Percentiles rank a stretch among this genome's conserved stretches.
Evolutionary conservation across 1,140 invertebrate species (phyloP).

Genomic region (Campodea augens): DNA sequence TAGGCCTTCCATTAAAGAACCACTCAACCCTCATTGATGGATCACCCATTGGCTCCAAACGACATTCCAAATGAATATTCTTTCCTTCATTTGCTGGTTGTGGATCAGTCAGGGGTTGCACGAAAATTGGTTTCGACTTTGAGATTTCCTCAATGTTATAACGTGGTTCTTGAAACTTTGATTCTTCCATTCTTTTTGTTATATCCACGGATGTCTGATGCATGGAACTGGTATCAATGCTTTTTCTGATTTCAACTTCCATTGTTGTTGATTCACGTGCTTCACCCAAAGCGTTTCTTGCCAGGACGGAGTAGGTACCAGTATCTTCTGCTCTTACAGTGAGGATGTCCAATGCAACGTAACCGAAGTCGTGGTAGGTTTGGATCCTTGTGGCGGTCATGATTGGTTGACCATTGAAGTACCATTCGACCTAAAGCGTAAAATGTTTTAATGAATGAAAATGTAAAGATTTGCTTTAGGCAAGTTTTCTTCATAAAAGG

Average conservation of each 20-base stretch:
- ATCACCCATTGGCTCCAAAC: constrained; percentile 81
- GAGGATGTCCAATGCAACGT: constrained; percentile 80
- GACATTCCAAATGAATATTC: constrained; percentile 75
- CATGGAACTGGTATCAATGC: constrained; percentile 73
- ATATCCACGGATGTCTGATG: constrained; percentile 65
- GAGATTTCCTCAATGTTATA: constrained; percentile 83
- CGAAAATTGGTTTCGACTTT: constrained; percentile 78
- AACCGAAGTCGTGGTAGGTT: constrained; percentile 87
- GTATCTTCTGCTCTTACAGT: constrained; percentile 68
- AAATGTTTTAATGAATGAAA: neutral
- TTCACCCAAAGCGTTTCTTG: constrained; percentile 70
- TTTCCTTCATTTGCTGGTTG: constrained; percentile 72
- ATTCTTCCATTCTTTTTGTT: constrained; percentile 66
- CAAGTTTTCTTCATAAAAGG: too few relatives aligned
- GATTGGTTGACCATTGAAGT: constrained; percentile 68
- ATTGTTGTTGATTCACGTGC: constrained; percentile 59
- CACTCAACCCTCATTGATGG: constrained; percentile 91
- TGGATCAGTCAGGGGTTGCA: constrained; percentile 60
- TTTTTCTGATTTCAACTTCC: constrained; percentile 66
- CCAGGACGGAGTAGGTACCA: constrained; percentile 70
- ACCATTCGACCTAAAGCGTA: constrained; percentile 57
- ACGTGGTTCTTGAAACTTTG: constrained; percentile 64
- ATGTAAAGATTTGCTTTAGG: neutral
- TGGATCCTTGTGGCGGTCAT: constrained; percentile 69
- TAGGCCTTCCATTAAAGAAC: constrained; percentile 76